A percentile compares a stretch with the other conserved stretches of the same genome.
phyloP scores from a whole-genome alignment of 1,140 invertebrate genomes.

The Coptotermes formosanus region DNA sequence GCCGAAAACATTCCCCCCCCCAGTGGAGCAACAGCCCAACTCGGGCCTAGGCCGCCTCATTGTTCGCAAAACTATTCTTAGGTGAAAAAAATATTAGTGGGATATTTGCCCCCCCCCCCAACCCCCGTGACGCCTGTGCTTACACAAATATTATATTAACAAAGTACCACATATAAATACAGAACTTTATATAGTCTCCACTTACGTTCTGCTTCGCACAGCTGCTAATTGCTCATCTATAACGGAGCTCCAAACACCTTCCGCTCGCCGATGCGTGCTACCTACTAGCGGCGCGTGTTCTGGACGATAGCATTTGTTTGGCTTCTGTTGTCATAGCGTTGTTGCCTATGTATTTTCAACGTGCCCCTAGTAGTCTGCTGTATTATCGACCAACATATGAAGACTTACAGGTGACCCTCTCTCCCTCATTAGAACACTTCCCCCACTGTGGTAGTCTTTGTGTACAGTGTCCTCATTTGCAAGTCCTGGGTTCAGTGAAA shows the following conservation, averaged over 20 bases:
- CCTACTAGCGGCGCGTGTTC: background rate
- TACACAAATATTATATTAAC: too few species aligned
- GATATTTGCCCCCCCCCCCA: too few species aligned
- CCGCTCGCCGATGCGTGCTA: background rate
- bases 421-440: background rate
- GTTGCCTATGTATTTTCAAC: background rate
- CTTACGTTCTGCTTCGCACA: background rate
- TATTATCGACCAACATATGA: slow-evolving; percentile 12
- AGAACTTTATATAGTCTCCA: background rate
- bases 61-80: too few species aligned
- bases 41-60: too few species aligned
- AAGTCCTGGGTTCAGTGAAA: background rate
- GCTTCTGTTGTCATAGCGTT: slow-evolving; percentile 9
- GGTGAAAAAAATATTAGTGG: too few species aligned
- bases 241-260: background rate
- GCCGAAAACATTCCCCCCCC: too few species aligned
- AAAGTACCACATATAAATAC: too few species aligned
- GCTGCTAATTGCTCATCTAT: background rate
- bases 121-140: too few species aligned
- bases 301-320: background rate
- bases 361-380: background rate
- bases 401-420: background rate
- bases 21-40: too few species aligned
- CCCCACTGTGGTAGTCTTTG: background rate
- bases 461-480: background rate